Evolutionary conservation across 2,888 invertebrate genomes (phyloP), one percentile per base, ranked within the genome.

Genomic region (Cancer borealis): DNA sequence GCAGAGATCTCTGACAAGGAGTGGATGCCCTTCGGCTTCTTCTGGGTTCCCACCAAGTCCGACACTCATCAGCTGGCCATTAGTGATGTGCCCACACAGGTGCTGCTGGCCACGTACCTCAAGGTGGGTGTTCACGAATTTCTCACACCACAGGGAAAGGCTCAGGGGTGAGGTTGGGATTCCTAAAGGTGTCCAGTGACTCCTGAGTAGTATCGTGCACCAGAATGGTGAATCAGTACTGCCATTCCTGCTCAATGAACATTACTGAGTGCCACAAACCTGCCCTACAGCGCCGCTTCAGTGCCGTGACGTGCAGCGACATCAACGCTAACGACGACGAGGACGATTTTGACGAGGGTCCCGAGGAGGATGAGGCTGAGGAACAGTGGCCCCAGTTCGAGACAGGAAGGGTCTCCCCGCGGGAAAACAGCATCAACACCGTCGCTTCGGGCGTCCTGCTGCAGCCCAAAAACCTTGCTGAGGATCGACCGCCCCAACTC

Each of bases 11-110:
- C 54, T 21, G 90, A n/a, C 49, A 90, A 90, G 90, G 46, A 26
- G 10, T 94, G 94, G 94, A 49, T 94, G 60, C 94, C 94, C 14
- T 94, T 73, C 39, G 94, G 94, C 1, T 94, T 88, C 79, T 94
- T 79, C 89, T 73, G 73, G 94, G 54, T 89, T 21, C 94, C 94
- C 12, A 88, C 92, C 60, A 92, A 92, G 89, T 39, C 26, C 10
- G 45, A 73, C 8, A 46, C 88, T 10, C 88, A 49, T 14, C 88
- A 26, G 46, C 66, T 88, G 49, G 21, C 79, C 45, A 17, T 79
- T 3, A 88, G 21, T 6, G 60, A 88, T 47, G 47, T 54, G 10
- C 21, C 73, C 21, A 94, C 92, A 8, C 92, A 88, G 79, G 49
- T 17, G 14, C 60, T 88, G 47, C 46, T 94, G 21, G 94, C 92